Conservation (phyloP, 2,888 invertebrate genomes). For the Rugalucina vietnamica region DNA sequence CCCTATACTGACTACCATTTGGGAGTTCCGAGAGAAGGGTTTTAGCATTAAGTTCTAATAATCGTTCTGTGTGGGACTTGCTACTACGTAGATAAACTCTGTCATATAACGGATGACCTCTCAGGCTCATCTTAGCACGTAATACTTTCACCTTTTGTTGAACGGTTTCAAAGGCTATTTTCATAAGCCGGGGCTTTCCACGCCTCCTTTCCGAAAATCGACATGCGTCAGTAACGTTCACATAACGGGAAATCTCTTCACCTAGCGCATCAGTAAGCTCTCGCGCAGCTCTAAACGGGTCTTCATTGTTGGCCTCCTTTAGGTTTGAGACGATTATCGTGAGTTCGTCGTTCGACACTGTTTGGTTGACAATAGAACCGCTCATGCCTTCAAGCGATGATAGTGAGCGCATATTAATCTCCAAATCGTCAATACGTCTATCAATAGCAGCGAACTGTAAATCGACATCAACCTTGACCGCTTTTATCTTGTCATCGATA, state of each 20-base stretch:
- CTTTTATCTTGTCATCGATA: slow-evolving; percentile 18
- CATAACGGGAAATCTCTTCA: background rate
- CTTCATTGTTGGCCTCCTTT: background rate
- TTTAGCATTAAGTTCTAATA: too few relatives aligned
- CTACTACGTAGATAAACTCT: too few relatives aligned
- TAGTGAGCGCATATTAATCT: background rate
- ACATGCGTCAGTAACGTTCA: background rate
- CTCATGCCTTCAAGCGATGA: background rate
- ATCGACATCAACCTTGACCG: background rate
- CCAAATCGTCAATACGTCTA: slow-evolving; percentile 1
- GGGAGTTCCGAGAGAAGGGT: too few relatives aligned
- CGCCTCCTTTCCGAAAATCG: background rate
- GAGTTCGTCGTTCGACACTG: background rate
- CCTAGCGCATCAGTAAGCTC: background rate
- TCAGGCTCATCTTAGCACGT: too few relatives aligned
- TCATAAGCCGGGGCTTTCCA: background rate
- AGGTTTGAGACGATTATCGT: background rate
- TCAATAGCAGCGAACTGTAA: background rate
- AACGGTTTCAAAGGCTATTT: background rate
- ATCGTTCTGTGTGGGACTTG: too few relatives aligned
- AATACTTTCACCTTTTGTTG: too few relatives aligned
- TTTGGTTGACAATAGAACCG: background rate
- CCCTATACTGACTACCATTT: too few relatives aligned
- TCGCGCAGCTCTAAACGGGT: background rate
- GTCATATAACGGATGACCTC: too few relatives aligned